phyloP scores from a whole-genome alignment of 2,888 invertebrate genomes.

The Chesias legatella region DNA sequence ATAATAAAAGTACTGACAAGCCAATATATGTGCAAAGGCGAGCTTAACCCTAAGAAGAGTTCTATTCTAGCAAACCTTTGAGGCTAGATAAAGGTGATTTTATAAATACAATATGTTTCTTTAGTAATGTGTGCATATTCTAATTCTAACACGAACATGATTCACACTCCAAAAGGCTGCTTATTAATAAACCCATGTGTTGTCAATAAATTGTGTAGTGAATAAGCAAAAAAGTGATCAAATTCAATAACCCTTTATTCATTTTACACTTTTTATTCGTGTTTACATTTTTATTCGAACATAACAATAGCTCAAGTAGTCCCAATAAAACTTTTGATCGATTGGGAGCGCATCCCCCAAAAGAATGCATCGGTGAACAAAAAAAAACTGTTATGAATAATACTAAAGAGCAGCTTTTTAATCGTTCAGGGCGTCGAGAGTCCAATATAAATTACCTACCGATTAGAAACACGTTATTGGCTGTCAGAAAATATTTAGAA shows the following conservation, averaged over 20 bases:
- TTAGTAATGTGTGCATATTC: too few species aligned
- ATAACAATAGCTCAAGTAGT: conserved; percentile 46
- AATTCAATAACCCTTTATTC: conserved; percentile 32
- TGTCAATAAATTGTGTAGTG: neutral
- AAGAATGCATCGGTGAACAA: conserved; percentile 16
- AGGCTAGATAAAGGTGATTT: too few species aligned
- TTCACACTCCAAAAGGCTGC: too few species aligned
- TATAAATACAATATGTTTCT: too few species aligned
- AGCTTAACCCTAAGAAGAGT: too few species aligned
- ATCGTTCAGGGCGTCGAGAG: conserved; percentile 61
- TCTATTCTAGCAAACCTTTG: too few species aligned
- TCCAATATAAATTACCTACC: conserved; percentile 68
- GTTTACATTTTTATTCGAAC: conserved; percentile 52
- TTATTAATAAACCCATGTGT: neutral
- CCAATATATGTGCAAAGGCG: too few species aligned
- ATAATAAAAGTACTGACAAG: too few species aligned
- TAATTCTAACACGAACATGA: too few species aligned
- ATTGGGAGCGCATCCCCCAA: conserved; percentile 58
- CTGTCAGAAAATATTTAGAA: conserved; percentile 50
- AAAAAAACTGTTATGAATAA: conserved; percentile 33
- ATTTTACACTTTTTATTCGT: conserved; percentile 39
- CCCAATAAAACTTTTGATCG: conserved; percentile 63
- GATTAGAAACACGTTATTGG: conserved; percentile 64
- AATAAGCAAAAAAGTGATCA: conserved; percentile 24
- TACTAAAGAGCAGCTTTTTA: conserved; percentile 57